Base-by-base conservation (phyloP, 2,797 vertebrate genomes). In the Clarias platycephalus region DNA sequence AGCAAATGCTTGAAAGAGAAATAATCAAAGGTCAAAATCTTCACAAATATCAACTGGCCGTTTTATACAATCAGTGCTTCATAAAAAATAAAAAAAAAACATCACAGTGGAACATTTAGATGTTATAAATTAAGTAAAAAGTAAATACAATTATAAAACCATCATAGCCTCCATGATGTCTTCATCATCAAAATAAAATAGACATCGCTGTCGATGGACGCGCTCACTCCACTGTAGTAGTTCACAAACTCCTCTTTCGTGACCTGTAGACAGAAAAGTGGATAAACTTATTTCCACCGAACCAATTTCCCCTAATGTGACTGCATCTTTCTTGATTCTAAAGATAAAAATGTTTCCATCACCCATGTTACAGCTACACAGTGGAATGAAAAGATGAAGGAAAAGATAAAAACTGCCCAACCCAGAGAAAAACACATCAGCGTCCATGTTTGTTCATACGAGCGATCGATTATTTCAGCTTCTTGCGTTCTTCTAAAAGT, bases 151-250 rank as follows among this genome's bases (percentile, higher is more conserved):
- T 57, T 55, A 64, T 18, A 76, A 68, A 24, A 8, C 86, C 87
- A 26, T 96, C 91, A 96, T 82, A 97, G 92, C 88, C 92, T 96
- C 95, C 95, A 97, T 81, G 94, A 95, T 37, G 92, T 96, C 86
- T 75, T 95, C 96, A 96, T 97, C 95, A 96, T 97, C 28, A 97
- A 92, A 85, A 97, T 91, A 24, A 97, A 97, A 91, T 96, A 97
- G 24, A 92, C 94, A 72, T 97, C 95, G 0, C 86, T 96, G 88
- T 96, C 95, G 1, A 96, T 93, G 64, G 96, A 97, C 77, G 96
- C 95, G 55, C 96, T 96, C 86, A 97, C 95, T 57, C 95, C 96
- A 37, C 93, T 91, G 83, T 96, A 97, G 87, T 96, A 97, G 92
- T 95, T 96, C 68, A 96, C 13, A 87, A 97, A 97, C 80, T 96